Evolutionary conservation across 2,888 invertebrate genomes (phyloP).

Genomic region (Drepana falcataria): DNA sequence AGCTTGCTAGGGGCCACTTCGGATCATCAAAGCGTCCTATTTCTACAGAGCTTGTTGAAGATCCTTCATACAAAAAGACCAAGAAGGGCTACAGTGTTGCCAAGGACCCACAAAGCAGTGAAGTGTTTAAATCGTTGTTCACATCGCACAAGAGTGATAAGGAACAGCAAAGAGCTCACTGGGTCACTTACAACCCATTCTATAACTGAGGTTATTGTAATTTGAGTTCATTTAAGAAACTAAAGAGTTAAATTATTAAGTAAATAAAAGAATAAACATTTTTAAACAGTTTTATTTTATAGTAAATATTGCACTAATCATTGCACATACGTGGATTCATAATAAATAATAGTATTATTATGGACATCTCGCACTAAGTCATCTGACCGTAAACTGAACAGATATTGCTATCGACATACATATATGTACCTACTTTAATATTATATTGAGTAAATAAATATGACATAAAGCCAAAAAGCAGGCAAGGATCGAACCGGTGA

Average conservation of each 20-base stretch:
- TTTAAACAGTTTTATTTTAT: conserved; percentile 14
- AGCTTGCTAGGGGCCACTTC: conserved; percentile 62
- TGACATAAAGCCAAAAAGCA: no score
- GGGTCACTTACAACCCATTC: conserved; percentile 99
- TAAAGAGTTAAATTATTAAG: background rate
- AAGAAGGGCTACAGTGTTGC: conserved; percentile 91
- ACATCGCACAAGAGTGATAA: conserved; percentile 93
- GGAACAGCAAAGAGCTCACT: conserved; percentile 93
- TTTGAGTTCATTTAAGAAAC: no score
- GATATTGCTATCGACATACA: no score
- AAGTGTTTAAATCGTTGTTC: conserved; percentile 96
- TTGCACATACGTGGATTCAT: conserved; percentile 24
- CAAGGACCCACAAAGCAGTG: conserved; percentile 92
- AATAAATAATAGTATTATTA: no score
- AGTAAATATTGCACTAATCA: conserved; percentile 45
- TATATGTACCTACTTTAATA: no score
- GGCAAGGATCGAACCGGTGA: no score
- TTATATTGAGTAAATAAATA: no score
- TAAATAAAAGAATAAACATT: background rate
- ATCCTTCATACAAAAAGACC: conserved; percentile 87
- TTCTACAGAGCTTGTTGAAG: conserved; percentile 64
- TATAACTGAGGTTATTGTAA: conserved; percentile 80
- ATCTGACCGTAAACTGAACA: no score
- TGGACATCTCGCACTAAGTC: no score
- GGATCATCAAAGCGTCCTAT: conserved; percentile 63